Evolutionary conservation across 2,888 invertebrate species (phyloP).

Genomic region (Diplazon laetatorius): DNA sequence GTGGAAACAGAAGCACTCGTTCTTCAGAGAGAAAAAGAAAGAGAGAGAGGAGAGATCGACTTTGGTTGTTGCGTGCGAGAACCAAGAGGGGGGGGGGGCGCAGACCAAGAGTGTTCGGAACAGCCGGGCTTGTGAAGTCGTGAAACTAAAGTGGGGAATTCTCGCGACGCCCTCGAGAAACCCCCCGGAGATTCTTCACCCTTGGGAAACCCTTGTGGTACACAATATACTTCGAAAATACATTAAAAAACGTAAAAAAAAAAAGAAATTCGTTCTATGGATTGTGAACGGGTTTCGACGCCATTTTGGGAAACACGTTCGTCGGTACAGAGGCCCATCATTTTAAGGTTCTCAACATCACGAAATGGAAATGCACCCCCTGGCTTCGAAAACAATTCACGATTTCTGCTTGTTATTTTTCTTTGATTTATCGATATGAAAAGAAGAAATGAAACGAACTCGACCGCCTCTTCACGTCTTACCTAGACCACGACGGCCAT

Average conservation of each 20-base stretch:
- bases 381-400: no score
- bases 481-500: no score
- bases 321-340: no score
- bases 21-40: neutral
- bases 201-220: constrained; percentile 29
- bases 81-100: constrained; percentile 21
- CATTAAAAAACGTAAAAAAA: neutral
- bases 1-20: constrained; percentile 56
- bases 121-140: constrained; percentile 33
- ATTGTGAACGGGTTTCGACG: no score
- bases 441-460: no score
- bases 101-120: constrained; percentile 9
- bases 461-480: no score
- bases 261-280: constrained; percentile 1
- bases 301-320: no score
- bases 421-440: no score
- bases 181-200: constrained; percentile 58
- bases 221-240: neutral
- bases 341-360: no score
- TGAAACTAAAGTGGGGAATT: constrained; percentile 57
- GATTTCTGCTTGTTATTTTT: no score
- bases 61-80: constrained; percentile 50
- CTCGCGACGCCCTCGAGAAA: constrained; percentile 54
- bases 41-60: constrained; percentile 4
- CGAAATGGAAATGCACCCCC: no score